Conservation (phyloP, 2,888 invertebrate genomes). For the Rapana venosa region DNA sequence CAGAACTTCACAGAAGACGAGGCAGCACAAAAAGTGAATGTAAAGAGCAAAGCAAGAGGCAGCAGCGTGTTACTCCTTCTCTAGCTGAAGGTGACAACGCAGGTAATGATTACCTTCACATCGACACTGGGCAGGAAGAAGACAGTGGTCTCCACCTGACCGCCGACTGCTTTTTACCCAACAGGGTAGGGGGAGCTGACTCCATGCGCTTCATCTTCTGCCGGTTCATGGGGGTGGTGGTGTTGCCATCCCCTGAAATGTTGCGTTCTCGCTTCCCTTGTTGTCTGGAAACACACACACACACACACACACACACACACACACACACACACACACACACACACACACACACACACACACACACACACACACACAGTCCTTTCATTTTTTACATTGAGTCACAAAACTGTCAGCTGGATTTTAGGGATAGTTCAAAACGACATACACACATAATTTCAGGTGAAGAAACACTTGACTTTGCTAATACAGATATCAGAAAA, state of each 20-base stretch:
- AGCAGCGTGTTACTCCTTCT: too few species aligned
- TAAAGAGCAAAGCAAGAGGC: background rate
- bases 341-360: background rate
- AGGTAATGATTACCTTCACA: conserved; percentile 71
- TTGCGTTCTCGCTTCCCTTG: conserved; percentile 53
- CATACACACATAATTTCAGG: too few species aligned
- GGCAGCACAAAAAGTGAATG: background rate
- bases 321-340: background rate
- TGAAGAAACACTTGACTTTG: too few species aligned
- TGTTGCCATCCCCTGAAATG: conserved; percentile 31
- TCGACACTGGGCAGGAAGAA: conserved; percentile 78
- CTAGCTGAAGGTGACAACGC: too few species aligned
- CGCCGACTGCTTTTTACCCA: conserved; percentile 44
- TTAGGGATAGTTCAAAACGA: too few species aligned
- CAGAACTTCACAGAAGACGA: background rate
- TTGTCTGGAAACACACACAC: background rate
- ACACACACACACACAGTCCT: background rate
- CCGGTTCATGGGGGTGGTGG: conserved; percentile 52
- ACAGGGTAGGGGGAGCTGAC: conserved; percentile 50
- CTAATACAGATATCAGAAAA: too few species aligned
- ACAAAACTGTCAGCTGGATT: too few species aligned
- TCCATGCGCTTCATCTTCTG: conserved; percentile 64
- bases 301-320: background rate
- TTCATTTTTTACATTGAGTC: background rate
- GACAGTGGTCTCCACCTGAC: conserved; percentile 70